Percentiles rank a stretch among this genome's conserved stretches.
Evolutionary conservation across 2,888 invertebrate genomes (phyloP).

Genomic region (Hipparchia sbordonii): DNA sequence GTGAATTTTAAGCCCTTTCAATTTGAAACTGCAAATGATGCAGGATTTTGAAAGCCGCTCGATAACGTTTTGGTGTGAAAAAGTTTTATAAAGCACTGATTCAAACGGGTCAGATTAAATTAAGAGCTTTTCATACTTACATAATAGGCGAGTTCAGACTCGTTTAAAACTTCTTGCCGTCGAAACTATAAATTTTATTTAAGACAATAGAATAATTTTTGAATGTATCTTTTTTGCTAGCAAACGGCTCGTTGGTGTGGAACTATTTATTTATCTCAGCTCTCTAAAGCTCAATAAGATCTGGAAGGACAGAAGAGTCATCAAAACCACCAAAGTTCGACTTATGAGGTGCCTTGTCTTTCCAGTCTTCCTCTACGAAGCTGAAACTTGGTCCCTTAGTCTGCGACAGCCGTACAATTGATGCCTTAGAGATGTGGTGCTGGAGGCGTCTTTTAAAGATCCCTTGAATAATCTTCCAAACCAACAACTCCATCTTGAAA

Average conservation of each 20-base stretch:
- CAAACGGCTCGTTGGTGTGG: not conserved
- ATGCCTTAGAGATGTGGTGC: too few species aligned
- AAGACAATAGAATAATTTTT: conserved; percentile 12
- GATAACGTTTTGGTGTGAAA: conserved; percentile 36
- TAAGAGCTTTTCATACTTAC: conserved; percentile 34
- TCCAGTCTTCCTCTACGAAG: too few species aligned
- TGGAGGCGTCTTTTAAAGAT: too few species aligned
- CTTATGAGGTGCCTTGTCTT: too few species aligned
- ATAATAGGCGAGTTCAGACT: conserved; percentile 21
- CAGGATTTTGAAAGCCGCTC: conserved; percentile 36
- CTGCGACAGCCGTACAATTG: too few species aligned
- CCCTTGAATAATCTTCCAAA: too few species aligned
- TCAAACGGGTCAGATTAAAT: conserved; percentile 33
- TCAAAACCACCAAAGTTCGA: too few species aligned
- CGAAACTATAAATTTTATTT: not conserved
- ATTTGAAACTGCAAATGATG: conserved; percentile 41
- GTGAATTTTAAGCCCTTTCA: conserved; percentile 43
- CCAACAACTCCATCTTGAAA: too few species aligned
- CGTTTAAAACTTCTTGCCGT: conserved; percentile 3
- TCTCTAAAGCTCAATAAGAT: too few species aligned
- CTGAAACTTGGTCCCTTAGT: too few species aligned
- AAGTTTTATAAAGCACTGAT: conserved; percentile 33
- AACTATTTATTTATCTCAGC: too few species aligned
- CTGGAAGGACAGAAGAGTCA: too few species aligned
- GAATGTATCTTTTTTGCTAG: not conserved